These are phyloP conservation scores for Rhyacophila brunnea DNA, from an alignment of 1,140 invertebrate species.

Conservation along the genomic window DNA sequence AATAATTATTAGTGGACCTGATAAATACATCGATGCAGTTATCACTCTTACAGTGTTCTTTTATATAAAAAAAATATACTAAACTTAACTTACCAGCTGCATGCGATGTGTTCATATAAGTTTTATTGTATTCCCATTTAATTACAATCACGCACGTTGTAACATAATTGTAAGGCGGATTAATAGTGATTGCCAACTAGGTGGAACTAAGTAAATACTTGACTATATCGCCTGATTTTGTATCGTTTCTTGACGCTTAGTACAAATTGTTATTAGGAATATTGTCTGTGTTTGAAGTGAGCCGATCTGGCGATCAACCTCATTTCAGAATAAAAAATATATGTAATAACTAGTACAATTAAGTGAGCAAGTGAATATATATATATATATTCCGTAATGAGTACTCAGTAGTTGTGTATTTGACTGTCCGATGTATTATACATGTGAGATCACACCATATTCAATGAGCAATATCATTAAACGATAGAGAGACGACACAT, in stretches of 20 bases:
- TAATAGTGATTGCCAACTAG: constrained; percentile 2
- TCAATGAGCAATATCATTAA: constrained; percentile 9
- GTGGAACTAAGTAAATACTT: background rate
- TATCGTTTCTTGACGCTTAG: constrained; percentile 1
- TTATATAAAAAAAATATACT: too few relatives aligned
- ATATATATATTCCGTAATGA: background rate
- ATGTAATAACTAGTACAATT: background rate
- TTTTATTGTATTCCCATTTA: constrained; percentile 8
- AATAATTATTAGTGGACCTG: too few relatives aligned
- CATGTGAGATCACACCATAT: constrained; percentile 1
- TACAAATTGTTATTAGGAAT: constrained; percentile 19
- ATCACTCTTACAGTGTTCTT: too few relatives aligned
- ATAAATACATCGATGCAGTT: too few relatives aligned
- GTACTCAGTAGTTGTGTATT: background rate
- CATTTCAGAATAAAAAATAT: background rate
- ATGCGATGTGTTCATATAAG: constrained; percentile 2
- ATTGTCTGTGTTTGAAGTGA: constrained; percentile 26
- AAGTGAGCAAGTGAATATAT: background rate
- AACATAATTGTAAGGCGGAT: constrained; percentile 15
- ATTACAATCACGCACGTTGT: constrained; percentile 11
- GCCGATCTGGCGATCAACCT: background rate
- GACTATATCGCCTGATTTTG: background rate
- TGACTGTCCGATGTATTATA: background rate
- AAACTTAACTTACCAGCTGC: background rate
- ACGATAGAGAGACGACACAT: background rate